Conservation (phyloP, 2,113 vertebrate genomes). For the Hippolais icterina region DNA sequence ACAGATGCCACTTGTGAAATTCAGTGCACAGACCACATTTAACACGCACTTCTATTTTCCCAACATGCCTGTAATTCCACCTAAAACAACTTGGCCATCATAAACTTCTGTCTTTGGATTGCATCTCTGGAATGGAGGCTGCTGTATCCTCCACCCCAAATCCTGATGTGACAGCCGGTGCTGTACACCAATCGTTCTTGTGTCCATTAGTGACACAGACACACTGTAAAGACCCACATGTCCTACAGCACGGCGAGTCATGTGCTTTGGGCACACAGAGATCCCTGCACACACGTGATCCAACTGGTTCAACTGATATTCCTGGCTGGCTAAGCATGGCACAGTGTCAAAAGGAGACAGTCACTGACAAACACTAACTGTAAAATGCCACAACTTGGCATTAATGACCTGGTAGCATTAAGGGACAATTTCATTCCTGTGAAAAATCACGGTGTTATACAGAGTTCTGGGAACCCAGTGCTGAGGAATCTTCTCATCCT, state of each 20-base stretch:
- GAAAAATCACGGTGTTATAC: neutral
- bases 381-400: neutral
- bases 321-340: neutral
- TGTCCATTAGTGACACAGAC: neutral
- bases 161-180: neutral
- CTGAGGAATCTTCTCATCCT: neutral
- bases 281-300: fast-evolving
- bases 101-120: neutral
- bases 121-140: neutral
- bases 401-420: neutral
- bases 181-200: neutral
- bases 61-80: neutral
- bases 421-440: neutral
- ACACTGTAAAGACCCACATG: neutral
- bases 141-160: neutral
- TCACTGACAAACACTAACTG: neutral
- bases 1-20: neutral
- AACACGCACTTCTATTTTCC: neutral
- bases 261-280: fast-evolving
- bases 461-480: neutral
- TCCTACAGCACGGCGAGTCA: neutral
- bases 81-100: fast-evolving
- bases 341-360: neutral
- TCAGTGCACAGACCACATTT: neutral
- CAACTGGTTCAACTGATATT: neutral